Evolutionary conservation across 2,113 vertebrate genomes (phyloP), one percentile per base, ranked within the genome.

Genomic region (Archilochus colubris): DNA sequence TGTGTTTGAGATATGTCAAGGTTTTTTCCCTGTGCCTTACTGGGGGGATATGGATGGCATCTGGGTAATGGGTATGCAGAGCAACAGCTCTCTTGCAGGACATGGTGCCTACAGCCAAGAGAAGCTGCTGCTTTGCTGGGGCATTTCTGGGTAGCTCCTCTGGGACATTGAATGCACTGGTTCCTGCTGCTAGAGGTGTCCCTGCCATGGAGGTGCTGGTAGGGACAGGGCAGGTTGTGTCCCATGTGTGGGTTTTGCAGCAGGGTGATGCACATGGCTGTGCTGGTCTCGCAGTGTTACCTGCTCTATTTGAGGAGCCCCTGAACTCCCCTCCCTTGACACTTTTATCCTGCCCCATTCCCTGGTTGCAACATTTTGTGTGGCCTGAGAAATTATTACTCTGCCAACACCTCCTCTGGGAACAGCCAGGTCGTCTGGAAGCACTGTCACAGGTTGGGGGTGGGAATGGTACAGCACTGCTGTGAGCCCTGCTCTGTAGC

Each of bases 311-410:
- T 89, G 84, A 27, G 73, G 33, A 88, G 4, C 22, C 16, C 38
- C 54, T 77, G 63, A 62, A 20, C 36, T 74, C 40, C 50, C 5
- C 31, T n/a, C 28, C 57, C 46, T 70, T 38, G 15, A 20, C 27
- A 50, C 21, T 53, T 50, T 18, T 14, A 20, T 87, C 36, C 55
- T 4, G 0, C 57, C 43, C 53, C 15, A 12, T 79, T 59, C 23
- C 24, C 33, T 46, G 54, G 14, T 72, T 0, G 0, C 48, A 88
- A 50, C 1, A 2, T 50, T 51, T 69, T 10, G 4, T 48, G 31
- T 1, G 3, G 14, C 23, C n/a, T 66, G 30, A 70, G 53, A 70
- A 79, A 70, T 75, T 7, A 33, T 7, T 82, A 13, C 67, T 75
- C 70, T 89, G 55, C 40, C 21, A 58, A 0, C 5, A 10, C 21